A percentile compares a stretch with the other conserved stretches of the same genome.
Evolutionary conservation across 1,140 invertebrate species (phyloP).

Genomic region (Trachelipus rathkii): DNA sequence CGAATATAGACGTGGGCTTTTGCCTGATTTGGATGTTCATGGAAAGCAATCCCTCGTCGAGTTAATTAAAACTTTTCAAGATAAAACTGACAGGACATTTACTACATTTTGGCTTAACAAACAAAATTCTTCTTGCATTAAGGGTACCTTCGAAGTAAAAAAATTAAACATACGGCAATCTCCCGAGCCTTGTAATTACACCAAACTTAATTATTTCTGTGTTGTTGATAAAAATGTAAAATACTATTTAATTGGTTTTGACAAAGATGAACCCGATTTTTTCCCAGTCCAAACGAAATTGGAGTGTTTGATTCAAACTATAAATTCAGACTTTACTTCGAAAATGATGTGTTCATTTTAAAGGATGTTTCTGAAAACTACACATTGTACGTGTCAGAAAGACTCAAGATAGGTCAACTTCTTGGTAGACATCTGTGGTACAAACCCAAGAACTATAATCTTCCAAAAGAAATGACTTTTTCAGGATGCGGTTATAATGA

Average conservation of each 20-base stretch:
- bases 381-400: not conserved
- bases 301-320: not conserved
- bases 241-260: not conserved
- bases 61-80: not conserved
- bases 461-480: not conserved
- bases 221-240: not conserved
- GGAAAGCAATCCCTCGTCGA: not conserved
- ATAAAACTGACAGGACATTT: not conserved
- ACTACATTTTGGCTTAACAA: not conserved
- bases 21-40: not conserved
- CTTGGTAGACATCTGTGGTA: not conserved
- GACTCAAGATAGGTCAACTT: not conserved
- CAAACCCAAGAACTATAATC: not conserved
- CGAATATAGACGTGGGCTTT: not conserved
- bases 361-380: not conserved
- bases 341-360: not conserved
- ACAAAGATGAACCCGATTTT: not conserved
- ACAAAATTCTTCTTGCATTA: not conserved
- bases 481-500: not conserved
- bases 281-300: not conserved
- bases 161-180: not conserved
- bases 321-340: not conserved
- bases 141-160: not conserved
- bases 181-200: not conserved
- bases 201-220: not conserved